Base-by-base conservation (phyloP, 2,797 vertebrate genomes). In the Hydrophis major region DNA sequence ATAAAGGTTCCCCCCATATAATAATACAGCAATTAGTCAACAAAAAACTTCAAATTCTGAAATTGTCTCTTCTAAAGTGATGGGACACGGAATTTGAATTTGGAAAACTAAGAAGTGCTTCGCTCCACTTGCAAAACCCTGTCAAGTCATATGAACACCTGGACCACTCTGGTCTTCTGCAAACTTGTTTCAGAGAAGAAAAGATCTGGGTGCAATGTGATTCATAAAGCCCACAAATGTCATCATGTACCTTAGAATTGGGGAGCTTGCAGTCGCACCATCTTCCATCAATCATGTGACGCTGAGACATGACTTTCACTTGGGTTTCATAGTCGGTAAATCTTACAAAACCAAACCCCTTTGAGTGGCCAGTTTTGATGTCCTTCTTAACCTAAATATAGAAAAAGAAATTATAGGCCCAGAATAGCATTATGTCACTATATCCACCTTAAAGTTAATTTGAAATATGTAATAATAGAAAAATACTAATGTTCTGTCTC, bases 181-280 rank as follows among this genome's bases (percentile, higher is more conserved):
- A 20, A 59, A 18, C 83, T 16, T 13, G n/a, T 28, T 60, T 53
- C 37, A 42, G 20, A 18, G 25, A 89, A 61, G 1, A 37, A 12
- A 60, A 61, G 4, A 7, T 32, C 14, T 20, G 16, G 50, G 28
- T 27, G 25, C 50, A 8, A 56, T 18, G 4, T 1, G 86, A 55
- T 10, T 74, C 56, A 6, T 11, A 89, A 61, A 90, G 69, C 6
- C 32, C 2, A 92, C 25, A 87, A 53, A 10, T 22, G 94, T 88
- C 60, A 1, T 10, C 28, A 93, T 92, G 88, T 98, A 99, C 99
- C 99, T 99, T 99, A 90, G 99, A 99, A 96, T 99, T 99, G 25
- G 99, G 99, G 59, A 99, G 98, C 95, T 99, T 99, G 96, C 99
- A 99, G 97, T 99, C 99, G 93, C 99, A 99, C 99, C 99, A 99